Percentiles rank a stretch among this genome's conserved stretches.
Evolutionary conservation across 2,113 vertebrate genomes (phyloP).

Genomic region (Ceyx cyanopectus): DNA sequence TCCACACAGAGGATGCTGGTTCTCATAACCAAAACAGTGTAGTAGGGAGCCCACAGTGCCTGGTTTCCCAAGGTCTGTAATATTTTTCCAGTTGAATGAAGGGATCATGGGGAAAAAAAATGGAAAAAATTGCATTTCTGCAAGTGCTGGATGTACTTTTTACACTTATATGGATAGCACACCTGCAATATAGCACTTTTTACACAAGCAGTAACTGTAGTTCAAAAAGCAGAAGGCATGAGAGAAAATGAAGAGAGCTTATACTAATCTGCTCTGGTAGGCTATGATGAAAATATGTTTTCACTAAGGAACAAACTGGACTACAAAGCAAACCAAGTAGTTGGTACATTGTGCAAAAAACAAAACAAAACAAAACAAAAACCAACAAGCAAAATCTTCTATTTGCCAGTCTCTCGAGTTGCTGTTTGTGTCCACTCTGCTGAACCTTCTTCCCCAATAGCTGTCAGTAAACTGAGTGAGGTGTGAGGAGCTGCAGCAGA

Average conservation of each 20-base stretch:
- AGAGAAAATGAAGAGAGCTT: background rate
- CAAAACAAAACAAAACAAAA: background rate
- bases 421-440: background rate
- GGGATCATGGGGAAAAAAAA: background rate
- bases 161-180: background rate
- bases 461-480: background rate
- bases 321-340: background rate
- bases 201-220: background rate
- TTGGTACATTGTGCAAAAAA: background rate
- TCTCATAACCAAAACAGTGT: background rate
- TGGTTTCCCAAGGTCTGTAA: background rate
- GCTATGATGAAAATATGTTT: background rate
- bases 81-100: background rate
- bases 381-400: background rate
- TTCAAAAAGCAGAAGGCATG: background rate
- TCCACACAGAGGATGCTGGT: background rate
- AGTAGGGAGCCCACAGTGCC: background rate
- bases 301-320: background rate
- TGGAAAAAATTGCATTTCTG: background rate
- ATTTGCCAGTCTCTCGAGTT: background rate
- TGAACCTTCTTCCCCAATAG: background rate
- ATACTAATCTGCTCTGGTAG: background rate
- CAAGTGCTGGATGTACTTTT: background rate
- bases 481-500: background rate
- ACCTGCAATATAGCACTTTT: background rate